Evolutionary conservation across 35 echinoderm and acorn worm species (phyloP).

Genomic region (Anneissia japonica): DNA sequence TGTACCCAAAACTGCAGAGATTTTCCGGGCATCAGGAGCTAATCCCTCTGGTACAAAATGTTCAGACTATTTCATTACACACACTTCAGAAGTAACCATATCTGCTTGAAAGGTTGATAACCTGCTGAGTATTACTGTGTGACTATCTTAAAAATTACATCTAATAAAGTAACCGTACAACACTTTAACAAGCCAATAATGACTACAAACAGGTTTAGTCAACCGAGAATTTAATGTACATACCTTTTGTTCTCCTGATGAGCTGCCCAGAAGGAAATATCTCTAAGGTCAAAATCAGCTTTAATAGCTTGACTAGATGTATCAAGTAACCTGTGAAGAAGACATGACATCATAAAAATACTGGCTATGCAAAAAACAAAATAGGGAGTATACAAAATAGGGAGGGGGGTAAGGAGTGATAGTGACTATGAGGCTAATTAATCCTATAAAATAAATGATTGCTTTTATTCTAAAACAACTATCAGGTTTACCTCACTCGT

Average conservation of each 20-base stretch:
- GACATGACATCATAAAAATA: too few relatives aligned
- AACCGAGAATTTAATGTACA: neutral
- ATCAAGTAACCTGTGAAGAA: conserved; percentile 56
- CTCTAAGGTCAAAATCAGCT: conserved; percentile 51
- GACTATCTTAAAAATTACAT: neutral
- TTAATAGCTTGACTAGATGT: conserved; percentile 43
- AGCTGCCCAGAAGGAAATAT: conserved; percentile 86
- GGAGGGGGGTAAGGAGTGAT: too few relatives aligned
- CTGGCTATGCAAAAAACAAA: too few relatives aligned
- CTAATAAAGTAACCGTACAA: neutral
- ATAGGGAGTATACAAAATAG: too few relatives aligned
- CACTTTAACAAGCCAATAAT: neutral
- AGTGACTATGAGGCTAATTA: too few relatives aligned
- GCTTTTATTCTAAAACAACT: neutral
- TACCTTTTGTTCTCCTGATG: conserved; percentile 97
- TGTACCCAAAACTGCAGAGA: too few relatives aligned
- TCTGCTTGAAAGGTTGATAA: neutral
- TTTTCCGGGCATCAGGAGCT: too few relatives aligned
- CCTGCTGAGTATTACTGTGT: neutral
- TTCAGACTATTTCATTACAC: neutral
- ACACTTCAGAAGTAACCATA: neutral
- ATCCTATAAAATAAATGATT: too few relatives aligned
- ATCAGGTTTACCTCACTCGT: conserved; percentile 43
- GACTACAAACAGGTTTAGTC: neutral
- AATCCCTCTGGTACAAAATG: too few relatives aligned